Evolutionary conservation across 2,113 vertebrate genomes (phyloP).

Genomic region (Platanista minor): DNA sequence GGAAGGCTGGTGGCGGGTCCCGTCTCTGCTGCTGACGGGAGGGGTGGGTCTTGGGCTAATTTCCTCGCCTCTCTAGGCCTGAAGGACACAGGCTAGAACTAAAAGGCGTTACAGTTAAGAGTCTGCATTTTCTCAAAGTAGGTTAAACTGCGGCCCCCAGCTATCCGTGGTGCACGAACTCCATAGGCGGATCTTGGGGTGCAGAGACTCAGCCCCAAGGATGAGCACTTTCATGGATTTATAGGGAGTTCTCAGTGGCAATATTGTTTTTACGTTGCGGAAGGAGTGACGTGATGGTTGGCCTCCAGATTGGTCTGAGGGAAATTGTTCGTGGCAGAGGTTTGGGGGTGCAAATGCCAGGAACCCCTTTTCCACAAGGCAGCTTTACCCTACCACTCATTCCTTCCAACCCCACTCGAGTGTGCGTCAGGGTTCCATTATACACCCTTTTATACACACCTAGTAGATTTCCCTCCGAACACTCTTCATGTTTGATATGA

Average conservation of each 20-base stretch:
- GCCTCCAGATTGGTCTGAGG: not conserved
- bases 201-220: not conserved
- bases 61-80: not conserved
- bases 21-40: rapidly evolving
- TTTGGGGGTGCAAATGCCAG: not conserved
- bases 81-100: not conserved
- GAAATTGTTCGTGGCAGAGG: not conserved
- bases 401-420: not conserved
- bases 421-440: not conserved
- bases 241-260: not conserved
- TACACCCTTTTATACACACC: not conserved
- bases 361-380: not conserved
- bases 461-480: not conserved
- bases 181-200: not conserved
- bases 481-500: not conserved
- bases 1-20: not conserved
- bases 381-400: not conserved
- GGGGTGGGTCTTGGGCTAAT: not conserved
- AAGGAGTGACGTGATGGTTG: not conserved
- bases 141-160: not conserved
- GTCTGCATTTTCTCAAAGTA: not conserved
- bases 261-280: not conserved
- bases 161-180: not conserved
- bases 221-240: not conserved
- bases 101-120: not conserved